Evolutionary conservation across 2,888 invertebrate species (phyloP), one percentile per base, ranked within the genome.

Genomic region (Epinotia bilunana): DNA sequence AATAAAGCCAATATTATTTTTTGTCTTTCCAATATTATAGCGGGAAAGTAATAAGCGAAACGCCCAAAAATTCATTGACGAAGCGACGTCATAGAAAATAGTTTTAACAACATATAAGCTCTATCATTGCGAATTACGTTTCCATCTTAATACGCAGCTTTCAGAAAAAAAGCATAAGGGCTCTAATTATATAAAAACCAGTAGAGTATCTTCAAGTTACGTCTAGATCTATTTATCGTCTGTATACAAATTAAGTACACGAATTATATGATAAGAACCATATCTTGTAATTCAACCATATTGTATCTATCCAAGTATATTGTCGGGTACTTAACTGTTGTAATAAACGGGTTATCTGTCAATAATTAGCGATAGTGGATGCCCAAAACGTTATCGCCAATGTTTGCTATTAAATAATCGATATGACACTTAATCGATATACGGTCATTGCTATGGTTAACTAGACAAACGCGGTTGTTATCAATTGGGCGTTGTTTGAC

Each of bases 401-500:
- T 92, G 88, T 93, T 93, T 91, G 92, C 91, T 91, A 91, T 94
- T 93, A 91, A 94, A 93, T 92, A 94, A 93, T 94, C 93, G 91
- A 93, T 93, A 92, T 85, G 81, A 73, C 78, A 84, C 83, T 83
- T 82, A 84, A 83, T 86, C 83, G 91, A 93, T 93, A 91, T 90
- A 85, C 88, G 90, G 92, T 92, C 93, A 92, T 89, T 90, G 90
- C 86, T 71, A 58, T 74, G 74, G 60, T 71, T 75, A 58, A 65
- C 74, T 39, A 71, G 64, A 55, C 74, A 70, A 64, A 68, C 23
- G 60, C 23, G 4, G 68, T 7, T 62, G n/a, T 4, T n/a, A 53
- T n/a, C n/a, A n/a, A n/a, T 39, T 39, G 39, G 39, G 39, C 7
- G n/a, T n/a, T 6, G n/a, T 53, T 39, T 53, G n/a, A 13, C 53